Evolutionary conservation across 2,797 vertebrate genomes (phyloP).

Genomic region (Allobates femoralis): DNA sequence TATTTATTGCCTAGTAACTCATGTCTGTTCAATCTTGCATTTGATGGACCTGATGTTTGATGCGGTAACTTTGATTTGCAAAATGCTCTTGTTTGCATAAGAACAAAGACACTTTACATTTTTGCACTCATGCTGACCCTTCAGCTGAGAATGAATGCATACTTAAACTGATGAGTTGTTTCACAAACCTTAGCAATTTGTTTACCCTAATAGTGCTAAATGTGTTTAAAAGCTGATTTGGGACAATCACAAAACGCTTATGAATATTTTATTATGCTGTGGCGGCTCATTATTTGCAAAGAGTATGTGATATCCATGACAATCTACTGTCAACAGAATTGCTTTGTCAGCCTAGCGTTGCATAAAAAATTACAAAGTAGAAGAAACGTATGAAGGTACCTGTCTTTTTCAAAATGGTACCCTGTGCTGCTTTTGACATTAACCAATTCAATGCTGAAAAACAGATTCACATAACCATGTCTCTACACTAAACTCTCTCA

Average conservation of each 20-base stretch:
- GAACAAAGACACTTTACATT: constrained; percentile 53
- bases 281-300: constrained; percentile 56
- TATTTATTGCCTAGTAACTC: not conserved
- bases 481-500: not conserved
- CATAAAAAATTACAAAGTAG: constrained; percentile 30
- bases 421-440: constrained; percentile 5
- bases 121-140: constrained; percentile 67
- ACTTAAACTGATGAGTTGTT: constrained; percentile 67
- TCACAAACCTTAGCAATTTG: constrained; percentile 72
- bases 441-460: constrained; percentile 10
- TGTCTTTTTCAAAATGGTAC: constrained; percentile 6
- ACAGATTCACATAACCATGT: not conserved
- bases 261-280: constrained; percentile 2
- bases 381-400: constrained; percentile 16
- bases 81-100: constrained; percentile 41
- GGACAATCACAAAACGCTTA: constrained; percentile 20
- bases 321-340: constrained; percentile 56
- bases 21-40: not conserved
- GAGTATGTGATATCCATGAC: constrained; percentile 60
- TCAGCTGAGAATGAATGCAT: constrained; percentile 69
- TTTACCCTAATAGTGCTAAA: constrained; percentile 58
- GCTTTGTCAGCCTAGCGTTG: constrained; percentile 45
- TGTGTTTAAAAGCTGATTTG: constrained; percentile 51
- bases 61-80: not conserved
- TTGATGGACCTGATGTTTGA: not conserved